Conservation (phyloP, 2,888 invertebrate genomes). For the Baccha elongata region DNA sequence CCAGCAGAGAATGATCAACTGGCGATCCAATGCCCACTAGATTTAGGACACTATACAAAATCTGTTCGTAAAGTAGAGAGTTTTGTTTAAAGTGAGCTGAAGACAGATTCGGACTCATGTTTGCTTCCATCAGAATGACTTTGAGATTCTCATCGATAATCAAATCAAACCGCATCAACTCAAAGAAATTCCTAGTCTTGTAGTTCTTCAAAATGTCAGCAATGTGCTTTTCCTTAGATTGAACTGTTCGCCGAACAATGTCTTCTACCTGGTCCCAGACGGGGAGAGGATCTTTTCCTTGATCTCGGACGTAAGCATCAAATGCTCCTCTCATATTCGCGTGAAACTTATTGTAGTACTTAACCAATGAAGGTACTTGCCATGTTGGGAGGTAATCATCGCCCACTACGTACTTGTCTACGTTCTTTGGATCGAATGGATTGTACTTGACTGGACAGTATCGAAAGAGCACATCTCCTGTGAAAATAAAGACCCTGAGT, state of each 20-base stretch:
- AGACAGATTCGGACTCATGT: slow-evolving; percentile 99
- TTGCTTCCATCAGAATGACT: slow-evolving; percentile 96
- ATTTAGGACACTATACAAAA: slow-evolving; percentile 91
- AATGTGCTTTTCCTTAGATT: slow-evolving; percentile 89
- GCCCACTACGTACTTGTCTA: slow-evolving; percentile 96
- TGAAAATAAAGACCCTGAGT: slow-evolving; percentile 93
- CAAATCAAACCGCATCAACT: slow-evolving; percentile 97
- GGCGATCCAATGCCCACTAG: slow-evolving; percentile 89
- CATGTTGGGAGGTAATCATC: slow-evolving; percentile 97
- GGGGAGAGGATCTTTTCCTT: slow-evolving; percentile 87
- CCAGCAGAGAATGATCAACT: slow-evolving; percentile 81
- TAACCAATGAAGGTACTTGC: slow-evolving; percentile 91
- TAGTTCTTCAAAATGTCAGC: slow-evolving; percentile 84
- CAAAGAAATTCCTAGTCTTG: slow-evolving; percentile 91
- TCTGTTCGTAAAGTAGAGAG: slow-evolving; percentile 94
- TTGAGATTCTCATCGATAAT: slow-evolving; percentile 93
- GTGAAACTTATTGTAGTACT: slow-evolving; percentile 88
- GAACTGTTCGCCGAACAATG: slow-evolving; percentile 88
- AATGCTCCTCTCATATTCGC: slow-evolving; percentile 94
- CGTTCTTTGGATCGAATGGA: slow-evolving; percentile 91
- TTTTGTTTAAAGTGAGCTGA: slow-evolving; percentile 96
- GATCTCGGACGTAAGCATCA: slow-evolving; percentile 87
- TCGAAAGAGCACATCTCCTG: slow-evolving; percentile 94
- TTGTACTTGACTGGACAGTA: slow-evolving; percentile 95
- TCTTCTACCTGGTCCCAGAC: slow-evolving; percentile 93